Conservation (phyloP, 2,113 vertebrate genomes). For the Hippocampus barbouri region DNA sequence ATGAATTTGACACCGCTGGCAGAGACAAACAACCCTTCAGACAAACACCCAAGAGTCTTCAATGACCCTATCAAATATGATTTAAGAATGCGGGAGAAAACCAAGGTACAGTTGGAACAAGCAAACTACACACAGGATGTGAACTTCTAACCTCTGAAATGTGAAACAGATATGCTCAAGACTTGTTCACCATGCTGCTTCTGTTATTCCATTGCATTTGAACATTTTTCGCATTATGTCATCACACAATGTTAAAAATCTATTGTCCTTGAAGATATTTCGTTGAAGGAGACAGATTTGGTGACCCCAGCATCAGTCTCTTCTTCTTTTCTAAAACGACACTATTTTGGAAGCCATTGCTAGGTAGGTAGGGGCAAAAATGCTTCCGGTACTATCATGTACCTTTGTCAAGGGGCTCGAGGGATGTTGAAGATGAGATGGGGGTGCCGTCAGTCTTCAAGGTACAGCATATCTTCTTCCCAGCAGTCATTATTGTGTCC, state of each 20-base stretch:
- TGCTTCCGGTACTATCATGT: neutral
- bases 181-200: too few relatives aligned
- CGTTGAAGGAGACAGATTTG: neutral
- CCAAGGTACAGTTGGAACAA: too few relatives aligned
- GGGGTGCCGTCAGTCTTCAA: neutral
- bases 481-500: neutral
- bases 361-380: neutral
- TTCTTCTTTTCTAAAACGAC: neutral
- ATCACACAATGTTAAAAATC: neutral
- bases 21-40: too few relatives aligned
- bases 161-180: too few relatives aligned
- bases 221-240: too few relatives aligned
- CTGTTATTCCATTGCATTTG: too few relatives aligned
- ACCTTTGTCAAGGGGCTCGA: neutral
- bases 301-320: neutral
- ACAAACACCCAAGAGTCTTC: too few relatives aligned
- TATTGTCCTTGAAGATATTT: neutral
- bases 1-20: too few relatives aligned
- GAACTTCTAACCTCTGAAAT: too few relatives aligned
- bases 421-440: neutral
- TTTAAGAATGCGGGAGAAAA: too few relatives aligned
- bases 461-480: neutral
- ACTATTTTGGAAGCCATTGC: neutral
- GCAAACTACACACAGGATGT: too few relatives aligned
- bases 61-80: too few relatives aligned